A percentile compares a stretch with the other conserved stretches of the same genome.
phyloP scores from a whole-genome alignment of 2,113 vertebrate genomes.

The Cochlearius cochlearius region DNA sequence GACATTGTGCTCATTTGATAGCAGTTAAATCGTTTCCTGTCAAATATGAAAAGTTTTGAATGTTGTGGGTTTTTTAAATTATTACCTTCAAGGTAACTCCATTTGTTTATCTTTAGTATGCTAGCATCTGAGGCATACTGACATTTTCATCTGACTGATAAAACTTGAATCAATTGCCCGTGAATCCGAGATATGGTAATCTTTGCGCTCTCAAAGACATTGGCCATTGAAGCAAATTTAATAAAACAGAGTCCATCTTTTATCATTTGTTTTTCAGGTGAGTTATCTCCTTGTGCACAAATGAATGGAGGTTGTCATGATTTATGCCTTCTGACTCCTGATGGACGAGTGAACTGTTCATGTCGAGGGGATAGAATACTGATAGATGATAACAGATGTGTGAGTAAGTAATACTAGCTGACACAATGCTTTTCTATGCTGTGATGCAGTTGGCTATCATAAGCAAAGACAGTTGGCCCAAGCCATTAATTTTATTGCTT shows the following conservation, averaged over 20 bases:
- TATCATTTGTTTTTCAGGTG: constrained; percentile 78
- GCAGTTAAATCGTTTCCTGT: background rate
- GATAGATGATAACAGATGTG: constrained; percentile 95
- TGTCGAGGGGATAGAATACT: constrained; percentile 91
- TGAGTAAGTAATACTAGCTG: constrained; percentile 87
- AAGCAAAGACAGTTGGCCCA: background rate
- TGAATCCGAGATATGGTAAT: background rate
- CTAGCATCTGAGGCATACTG: background rate
- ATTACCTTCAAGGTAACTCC: background rate
- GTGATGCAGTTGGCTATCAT: background rate
- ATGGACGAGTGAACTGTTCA: constrained; percentile 92
- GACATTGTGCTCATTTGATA: background rate
- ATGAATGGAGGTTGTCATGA: constrained; percentile 94
- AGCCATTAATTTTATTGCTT: background rate
- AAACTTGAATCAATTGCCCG: background rate
- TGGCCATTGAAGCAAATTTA: background rate
- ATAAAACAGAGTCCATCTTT: background rate
- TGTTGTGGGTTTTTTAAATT: background rate
- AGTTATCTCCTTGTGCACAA: constrained; percentile 89
- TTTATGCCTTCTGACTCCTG: constrained; percentile 89
- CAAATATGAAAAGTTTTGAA: background rate
- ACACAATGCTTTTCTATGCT: background rate
- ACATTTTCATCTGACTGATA: background rate
- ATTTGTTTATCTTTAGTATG: background rate
- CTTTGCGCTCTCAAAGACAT: background rate